These are phyloP conservation scores for Nomada goodeniana DNA, from an alignment of 2,888 invertebrate species.

Conservation along the genomic window DNA sequence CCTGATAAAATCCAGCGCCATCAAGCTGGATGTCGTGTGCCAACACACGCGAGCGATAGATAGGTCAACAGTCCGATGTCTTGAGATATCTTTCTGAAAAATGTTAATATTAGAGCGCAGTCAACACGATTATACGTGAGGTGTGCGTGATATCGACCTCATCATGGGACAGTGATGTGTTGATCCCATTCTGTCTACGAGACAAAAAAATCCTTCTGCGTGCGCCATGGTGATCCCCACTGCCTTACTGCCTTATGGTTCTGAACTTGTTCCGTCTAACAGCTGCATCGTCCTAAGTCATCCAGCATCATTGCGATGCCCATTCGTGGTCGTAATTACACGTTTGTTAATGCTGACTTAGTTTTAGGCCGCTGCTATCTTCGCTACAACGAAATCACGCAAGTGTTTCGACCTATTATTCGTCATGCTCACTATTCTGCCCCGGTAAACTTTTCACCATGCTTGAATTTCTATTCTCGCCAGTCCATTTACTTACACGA, in stretches of 20 bases:
- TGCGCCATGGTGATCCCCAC: too few relatives aligned
- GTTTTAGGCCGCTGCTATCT: conserved; percentile 11
- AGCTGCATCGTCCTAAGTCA: not conserved
- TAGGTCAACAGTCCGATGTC: conserved; percentile 36
- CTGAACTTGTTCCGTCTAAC: too few relatives aligned
- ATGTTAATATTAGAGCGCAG: conserved; percentile 36
- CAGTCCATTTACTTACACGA: not conserved
- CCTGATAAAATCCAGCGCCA: conserved; percentile 22
- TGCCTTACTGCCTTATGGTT: too few relatives aligned
- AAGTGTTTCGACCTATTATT: conserved; percentile 20
- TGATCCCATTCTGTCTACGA: too few relatives aligned
- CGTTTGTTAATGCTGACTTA: conserved; percentile 34
- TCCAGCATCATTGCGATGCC: conserved; percentile 51
- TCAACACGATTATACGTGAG: conserved; percentile 10
- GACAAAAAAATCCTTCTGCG: too few relatives aligned
- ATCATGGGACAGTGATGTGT: too few relatives aligned
- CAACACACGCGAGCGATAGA: conserved; percentile 1
- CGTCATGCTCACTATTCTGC: not conserved
- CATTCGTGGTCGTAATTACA: conserved; percentile 61
- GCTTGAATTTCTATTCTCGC: too few relatives aligned
- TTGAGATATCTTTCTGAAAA: conserved; percentile 39
- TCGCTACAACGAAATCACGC: conserved; percentile 18
- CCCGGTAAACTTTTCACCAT: not conserved
- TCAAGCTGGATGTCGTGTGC: conserved; percentile 30
- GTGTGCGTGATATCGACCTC: not conserved